Base-by-base conservation (phyloP, 2,797 vertebrate species). In the Gadopsis marmoratus region DNA sequence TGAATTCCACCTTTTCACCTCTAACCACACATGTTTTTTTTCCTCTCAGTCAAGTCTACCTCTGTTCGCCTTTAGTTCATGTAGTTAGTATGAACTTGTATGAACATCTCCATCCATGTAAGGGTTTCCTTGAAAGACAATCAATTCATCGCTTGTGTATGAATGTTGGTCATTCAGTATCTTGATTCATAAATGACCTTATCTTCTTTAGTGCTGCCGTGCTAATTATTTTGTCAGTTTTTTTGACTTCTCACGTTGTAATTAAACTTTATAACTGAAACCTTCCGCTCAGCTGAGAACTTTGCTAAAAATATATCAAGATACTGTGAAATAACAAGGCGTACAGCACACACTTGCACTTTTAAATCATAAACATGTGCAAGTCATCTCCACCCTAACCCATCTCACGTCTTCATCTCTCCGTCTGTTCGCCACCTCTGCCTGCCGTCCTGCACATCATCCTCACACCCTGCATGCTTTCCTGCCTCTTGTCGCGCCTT, bases 401-500 rank as follows among this genome's bases (percentile, higher is more conserved):
- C 50, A 33, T 71, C 59, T 88, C 45, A 79, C 33, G 2, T 76
- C 58, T 72, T 84, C 61, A 62, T 75, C 39, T 84, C 50, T 87
- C 56, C 82, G 74, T 81, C 60, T 84, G 54, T 87, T 60, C 80
- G 54, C 76, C 79, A 47, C 72, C 19, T 69, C 61, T 47, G 7
- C 59, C 66, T 26, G 7, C 65, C 45, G 63, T 45, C 41, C 58
- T 51, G 10, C 41, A 11, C 56, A 9, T 33, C 65, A 33, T 63
- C 83, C 65, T 23, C 73, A 51, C 69, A 2, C 58, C 74, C 63
- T 79, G 85, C 91, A 89, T 78, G 78, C 48, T 29, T 50, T 23
- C 67, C 74, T 21, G 23, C 47, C 45, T 55, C 58, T 53, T 33
- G 31, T 58, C 63, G 4, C 14, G 67, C 64, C 62, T 6, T 12